Evolutionary conservation across 2,797 vertebrate species (phyloP), one percentile per base, ranked within the genome.

Genomic region (Pseudomugil gertrudae): DNA sequence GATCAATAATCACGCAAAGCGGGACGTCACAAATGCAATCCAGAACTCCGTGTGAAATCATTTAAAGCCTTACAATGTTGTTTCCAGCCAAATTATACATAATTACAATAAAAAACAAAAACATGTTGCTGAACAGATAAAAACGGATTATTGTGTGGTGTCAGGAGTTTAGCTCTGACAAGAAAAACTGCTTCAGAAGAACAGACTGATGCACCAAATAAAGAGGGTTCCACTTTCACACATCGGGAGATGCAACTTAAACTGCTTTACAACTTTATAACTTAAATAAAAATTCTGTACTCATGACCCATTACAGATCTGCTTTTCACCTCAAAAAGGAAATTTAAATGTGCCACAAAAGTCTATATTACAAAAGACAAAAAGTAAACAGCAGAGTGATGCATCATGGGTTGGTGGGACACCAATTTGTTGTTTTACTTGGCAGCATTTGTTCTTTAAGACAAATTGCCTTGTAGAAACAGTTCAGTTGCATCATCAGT

Each of bases 381-480:
- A 66, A 56, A 57, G 59, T 36, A 11, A 13, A 43, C 60, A 81
- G 69, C 63, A 80, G 69, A 73, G 66, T 15, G 60, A 66, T 73
- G 78, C 82, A 83, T 76, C 69, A 66, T 61, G 56, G 72, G 51
- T 63, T 60, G 50, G n/a, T n/a, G n/a, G n/a, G n/a, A 29, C 43
- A 45, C 43, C 43, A 45, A n/a, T 45, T 19, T 33, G 9, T 43
- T 43, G 5, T 1, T n/a, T 32, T 43, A 32, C 43, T 19, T 29
- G 40, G n/a, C 26, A 3, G 35, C 9, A 54, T 30, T 30, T 35
- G 47, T 50, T 11, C 4, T 14, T 14, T 23, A 48, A 8, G 40
- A 45, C 9, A 21, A 3, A 21, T 45, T 21, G 3, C 9, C 9
- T 45, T 45, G 43, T 21, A 45, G 43, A 3, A 45, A 43, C n/a